A percentile compares a stretch with the other conserved stretches of the same genome.
phyloP scores from a whole-genome alignment of 2,888 invertebrate genomes.

The Sialis lutaria region DNA sequence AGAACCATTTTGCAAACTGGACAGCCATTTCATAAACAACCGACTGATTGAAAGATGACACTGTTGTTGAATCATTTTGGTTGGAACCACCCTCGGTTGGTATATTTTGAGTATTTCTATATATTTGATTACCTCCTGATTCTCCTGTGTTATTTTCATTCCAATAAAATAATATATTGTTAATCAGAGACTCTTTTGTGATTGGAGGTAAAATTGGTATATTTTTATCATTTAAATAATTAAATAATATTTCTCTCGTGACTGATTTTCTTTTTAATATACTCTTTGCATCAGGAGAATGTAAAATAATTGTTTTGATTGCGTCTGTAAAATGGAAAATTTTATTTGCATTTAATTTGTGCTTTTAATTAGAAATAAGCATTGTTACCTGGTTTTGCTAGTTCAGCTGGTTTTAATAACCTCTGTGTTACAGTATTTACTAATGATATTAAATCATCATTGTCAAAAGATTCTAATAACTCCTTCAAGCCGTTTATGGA shows the following conservation, averaged over 20 bases:
- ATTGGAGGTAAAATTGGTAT: constrained; percentile 25
- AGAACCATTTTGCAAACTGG: constrained; percentile 42
- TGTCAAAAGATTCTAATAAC: no score
- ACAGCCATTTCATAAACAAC: constrained; percentile 24
- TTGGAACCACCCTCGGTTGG: no score
- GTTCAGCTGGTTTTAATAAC: no score
- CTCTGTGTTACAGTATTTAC: no score
- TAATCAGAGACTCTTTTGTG: constrained; percentile 32
- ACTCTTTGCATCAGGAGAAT: constrained; percentile 27
- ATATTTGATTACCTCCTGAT: no score
- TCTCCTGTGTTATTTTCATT: constrained; percentile 8
- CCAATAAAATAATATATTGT: constrained; percentile 29
- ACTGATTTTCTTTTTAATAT: constrained; percentile 31
- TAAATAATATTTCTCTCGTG: constrained; percentile 33
- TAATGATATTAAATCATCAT: no score
- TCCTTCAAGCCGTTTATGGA: no score
- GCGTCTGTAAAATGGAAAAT: constrained; percentile 25
- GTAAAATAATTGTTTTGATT: constrained; percentile 28
- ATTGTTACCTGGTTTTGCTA: no score
- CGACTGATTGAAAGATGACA: constrained; percentile 17
- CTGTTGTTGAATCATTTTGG: neutral
- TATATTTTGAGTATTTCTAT: no score
- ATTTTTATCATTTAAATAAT: constrained; percentile 30
- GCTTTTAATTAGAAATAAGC: no score
- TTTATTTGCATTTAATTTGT: no score